phyloP scores from a whole-genome alignment of 1,140 invertebrate genomes.

The Euwallacea fornicatus region DNA sequence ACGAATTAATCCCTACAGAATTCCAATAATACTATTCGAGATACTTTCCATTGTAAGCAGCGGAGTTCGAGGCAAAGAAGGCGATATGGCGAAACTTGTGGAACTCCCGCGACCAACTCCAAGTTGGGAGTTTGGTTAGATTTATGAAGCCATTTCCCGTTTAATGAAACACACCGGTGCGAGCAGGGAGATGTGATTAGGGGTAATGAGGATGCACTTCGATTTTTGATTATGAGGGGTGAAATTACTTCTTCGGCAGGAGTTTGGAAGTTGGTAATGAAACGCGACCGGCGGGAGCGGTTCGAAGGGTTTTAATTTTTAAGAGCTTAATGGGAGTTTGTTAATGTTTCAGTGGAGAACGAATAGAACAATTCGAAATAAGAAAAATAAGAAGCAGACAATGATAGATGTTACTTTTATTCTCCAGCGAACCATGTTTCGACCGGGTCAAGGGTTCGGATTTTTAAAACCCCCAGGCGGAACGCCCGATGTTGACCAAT shows the following conservation, averaged over 20 bases:
- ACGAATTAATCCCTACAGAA: conserved; percentile 39
- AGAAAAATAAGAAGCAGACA: too few species aligned
- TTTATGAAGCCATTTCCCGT: conserved; percentile 40
- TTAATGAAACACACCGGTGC: conserved; percentile 36
- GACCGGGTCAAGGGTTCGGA: too few species aligned
- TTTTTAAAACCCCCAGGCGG: too few species aligned
- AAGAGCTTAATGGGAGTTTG: too few species aligned
- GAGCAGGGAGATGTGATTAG: conserved; percentile 32
- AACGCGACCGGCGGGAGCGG: background rate
- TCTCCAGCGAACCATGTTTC: too few species aligned
- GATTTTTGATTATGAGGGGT: conserved; percentile 35
- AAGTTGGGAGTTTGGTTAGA: conserved; percentile 28
- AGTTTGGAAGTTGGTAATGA: conserved; percentile 14
- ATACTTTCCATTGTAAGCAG: conserved; percentile 36
- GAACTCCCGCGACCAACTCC: conserved; percentile 23
- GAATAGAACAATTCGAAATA: too few species aligned
- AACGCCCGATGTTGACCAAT: too few species aligned
- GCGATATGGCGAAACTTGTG: conserved; percentile 35
- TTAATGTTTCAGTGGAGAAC: too few species aligned
- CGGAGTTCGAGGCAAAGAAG: conserved; percentile 23
- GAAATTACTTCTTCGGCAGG: conserved; percentile 14
- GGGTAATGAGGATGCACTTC: conserved; percentile 37
- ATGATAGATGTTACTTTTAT: too few species aligned
- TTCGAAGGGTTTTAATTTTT: too few species aligned
- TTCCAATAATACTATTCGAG: conserved; percentile 38